These are phyloP conservation scores for Pituophis catenifer DNA, from an alignment of 2,113 vertebrate species.

Conservation along the genomic window DNA sequence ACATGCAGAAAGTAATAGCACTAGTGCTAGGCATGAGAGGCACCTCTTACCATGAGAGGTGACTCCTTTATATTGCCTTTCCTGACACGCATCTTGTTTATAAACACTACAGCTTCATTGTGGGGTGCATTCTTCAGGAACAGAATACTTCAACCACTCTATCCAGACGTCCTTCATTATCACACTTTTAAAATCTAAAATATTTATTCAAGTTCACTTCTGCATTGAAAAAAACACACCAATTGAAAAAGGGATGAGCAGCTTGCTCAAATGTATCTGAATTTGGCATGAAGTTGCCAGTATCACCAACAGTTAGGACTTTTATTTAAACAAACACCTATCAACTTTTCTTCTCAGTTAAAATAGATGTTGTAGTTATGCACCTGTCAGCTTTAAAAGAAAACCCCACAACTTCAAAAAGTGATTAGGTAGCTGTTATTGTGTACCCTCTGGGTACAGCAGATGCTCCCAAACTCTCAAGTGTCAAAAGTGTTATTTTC, in stretches of 20 bases:
- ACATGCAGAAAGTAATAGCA: not conserved
- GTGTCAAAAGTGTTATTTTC: not conserved
- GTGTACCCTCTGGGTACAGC: not conserved
- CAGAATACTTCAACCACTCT: not conserved
- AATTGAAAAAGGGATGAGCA: not conserved
- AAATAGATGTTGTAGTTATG: not conserved
- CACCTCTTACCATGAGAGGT: not conserved
- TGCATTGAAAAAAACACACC: no score
- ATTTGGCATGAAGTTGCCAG: not conserved
- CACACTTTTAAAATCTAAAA: not conserved
- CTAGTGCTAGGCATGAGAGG: not conserved
- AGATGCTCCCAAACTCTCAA: not conserved
- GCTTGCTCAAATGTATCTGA: not conserved
- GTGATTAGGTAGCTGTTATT: not conserved
- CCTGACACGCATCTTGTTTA: not conserved
- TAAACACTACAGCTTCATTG: not conserved
- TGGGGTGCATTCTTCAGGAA: not conserved
- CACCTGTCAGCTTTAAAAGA: not conserved
- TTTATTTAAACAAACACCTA: not conserved
- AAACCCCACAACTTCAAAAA: not conserved
- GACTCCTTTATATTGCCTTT: not conserved
- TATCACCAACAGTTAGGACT: not conserved
- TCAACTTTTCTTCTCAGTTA: not conserved
- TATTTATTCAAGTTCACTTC: not conserved
- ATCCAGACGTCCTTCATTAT: not conserved